These are phyloP conservation scores for Hyphantria cunea DNA, from an alignment of 1,140 invertebrate species.

Conservation along the genomic window DNA sequence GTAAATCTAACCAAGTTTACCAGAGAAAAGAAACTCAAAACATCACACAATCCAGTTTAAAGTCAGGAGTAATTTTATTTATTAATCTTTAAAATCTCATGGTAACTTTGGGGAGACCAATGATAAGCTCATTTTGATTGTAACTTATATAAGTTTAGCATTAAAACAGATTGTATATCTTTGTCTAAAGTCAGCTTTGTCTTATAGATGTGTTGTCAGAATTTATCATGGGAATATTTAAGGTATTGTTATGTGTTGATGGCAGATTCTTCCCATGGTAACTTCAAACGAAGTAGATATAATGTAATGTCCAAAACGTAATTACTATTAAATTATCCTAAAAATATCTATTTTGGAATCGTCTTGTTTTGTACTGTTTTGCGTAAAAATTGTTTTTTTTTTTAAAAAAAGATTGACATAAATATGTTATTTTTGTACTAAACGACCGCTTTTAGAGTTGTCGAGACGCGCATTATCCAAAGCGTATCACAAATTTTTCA, in stretches of 20 bases:
- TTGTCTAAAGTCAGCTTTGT: slow-evolving; percentile 24
- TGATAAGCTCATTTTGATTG: slow-evolving; percentile 21
- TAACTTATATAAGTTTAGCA: slow-evolving; percentile 24
- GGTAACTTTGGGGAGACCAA: background rate
- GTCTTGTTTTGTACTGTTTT: slow-evolving; percentile 24
- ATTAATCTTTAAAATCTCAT: background rate
- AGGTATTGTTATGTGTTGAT: background rate
- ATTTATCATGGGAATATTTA: background rate
- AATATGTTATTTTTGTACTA: slow-evolving; percentile 23
- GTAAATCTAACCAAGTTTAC: background rate
- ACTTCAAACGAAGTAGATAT: slow-evolving; percentile 12
- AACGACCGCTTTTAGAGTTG: slow-evolving; percentile 17
- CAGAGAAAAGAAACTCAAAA: background rate
- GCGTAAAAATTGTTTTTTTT: slow-evolving; percentile 10
- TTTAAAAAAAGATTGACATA: slow-evolving; percentile 10
- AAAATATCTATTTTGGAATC: slow-evolving; percentile 24
- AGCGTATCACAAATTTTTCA: slow-evolving; percentile 27
- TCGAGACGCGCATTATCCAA: slow-evolving; percentile 30
- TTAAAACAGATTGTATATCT: slow-evolving; percentile 9
- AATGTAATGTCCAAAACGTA: slow-evolving; percentile 20
- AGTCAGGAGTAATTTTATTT: background rate
- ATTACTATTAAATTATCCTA: slow-evolving; percentile 9
- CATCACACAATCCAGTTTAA: slow-evolving; percentile 13
- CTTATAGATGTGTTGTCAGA: slow-evolving; percentile 14
- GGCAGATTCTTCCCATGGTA: slow-evolving; percentile 6